Base-by-base conservation (phyloP, 2,888 invertebrate genomes). In the Tenthredo notha region DNA sequence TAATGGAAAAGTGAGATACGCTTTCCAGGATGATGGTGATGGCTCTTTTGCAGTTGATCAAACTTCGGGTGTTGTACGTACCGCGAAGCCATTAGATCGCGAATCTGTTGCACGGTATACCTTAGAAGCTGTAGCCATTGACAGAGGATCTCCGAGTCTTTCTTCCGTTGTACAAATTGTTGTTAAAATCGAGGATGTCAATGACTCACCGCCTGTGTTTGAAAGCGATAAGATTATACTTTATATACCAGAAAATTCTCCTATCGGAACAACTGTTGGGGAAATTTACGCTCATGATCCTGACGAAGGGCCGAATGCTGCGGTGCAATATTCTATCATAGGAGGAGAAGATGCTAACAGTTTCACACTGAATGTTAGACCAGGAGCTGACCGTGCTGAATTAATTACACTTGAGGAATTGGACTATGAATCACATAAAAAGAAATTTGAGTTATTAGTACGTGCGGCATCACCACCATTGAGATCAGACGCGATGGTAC, bases 211-310 rank as follows among this genome's bases (percentile, higher is more conserved):
- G 0, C 98, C 98, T 0, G 97, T 97, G 0, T 98, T 98, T 93
- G 97, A 97, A 86, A 97, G 97, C 2, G 98, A 98, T 90, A 97
- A 97, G 91, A 97, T 99, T 18, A 96, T 96, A 0, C 95, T 99
- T 61, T 98, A 98, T 92, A 97, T 99, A 5, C 95, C 98, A 0
- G 99, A 99, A 94, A 99, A 99, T 92, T 98, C 98, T n/a, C 99
- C 99, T 0, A 96, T 98, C 0, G 99, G 98, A 0, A 98, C 98
- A 0, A 97, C 97, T 0, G 98, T 99, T 0, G 99, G 98, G 0
- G 97, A 97, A 90, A 96, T 99, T 84, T 96, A 97, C 90, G 98
- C 99, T 0, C 96, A 96, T 89, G 99, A 99, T 94, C 98, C 98
- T 0, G 99, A 99, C 90, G 98, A 98, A 91, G 98, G 98, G 0